A percentile compares a stretch with the other conserved stretches of the same genome.
phyloP scores from a whole-genome alignment of 2,888 invertebrate species.

The Dusona sp. region DNA sequence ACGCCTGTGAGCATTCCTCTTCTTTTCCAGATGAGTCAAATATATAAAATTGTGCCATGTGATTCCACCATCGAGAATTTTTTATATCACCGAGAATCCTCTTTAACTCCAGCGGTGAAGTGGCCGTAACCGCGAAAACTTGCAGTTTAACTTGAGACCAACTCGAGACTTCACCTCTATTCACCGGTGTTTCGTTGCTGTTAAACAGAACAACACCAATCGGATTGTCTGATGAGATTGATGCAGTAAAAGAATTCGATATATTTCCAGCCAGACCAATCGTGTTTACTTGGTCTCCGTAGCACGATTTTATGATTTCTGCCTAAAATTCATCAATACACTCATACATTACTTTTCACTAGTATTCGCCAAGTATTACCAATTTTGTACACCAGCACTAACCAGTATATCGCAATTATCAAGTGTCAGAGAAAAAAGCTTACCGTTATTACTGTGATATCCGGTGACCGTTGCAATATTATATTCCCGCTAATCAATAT shows the following conservation, averaged over 20 bases:
- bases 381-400: neutral
- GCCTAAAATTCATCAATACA: constrained; percentile 13
- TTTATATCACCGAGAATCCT: constrained; percentile 13
- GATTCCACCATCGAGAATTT: constrained; percentile 70
- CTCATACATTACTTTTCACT: neutral
- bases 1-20: constrained; percentile 61
- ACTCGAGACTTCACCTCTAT: neutral
- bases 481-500: neutral
- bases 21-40: constrained; percentile 35
- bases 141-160: neutral
- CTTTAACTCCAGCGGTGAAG: neutral
- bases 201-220: constrained; percentile 6
- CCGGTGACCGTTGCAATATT: neutral
- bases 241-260: no score
- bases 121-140: constrained; percentile 21
- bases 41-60: constrained; percentile 63
- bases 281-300: neutral
- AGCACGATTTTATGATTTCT: constrained; percentile 12
- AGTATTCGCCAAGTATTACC: neutral
- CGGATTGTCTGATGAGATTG: neutral
- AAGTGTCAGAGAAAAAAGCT: neutral
- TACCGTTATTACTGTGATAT: neutral
- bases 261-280: constrained; percentile 32
- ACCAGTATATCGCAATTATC: neutral
- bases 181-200: neutral